Conservation (phyloP, 2,888 invertebrate genomes). For the Spisula subtruncata region DNA sequence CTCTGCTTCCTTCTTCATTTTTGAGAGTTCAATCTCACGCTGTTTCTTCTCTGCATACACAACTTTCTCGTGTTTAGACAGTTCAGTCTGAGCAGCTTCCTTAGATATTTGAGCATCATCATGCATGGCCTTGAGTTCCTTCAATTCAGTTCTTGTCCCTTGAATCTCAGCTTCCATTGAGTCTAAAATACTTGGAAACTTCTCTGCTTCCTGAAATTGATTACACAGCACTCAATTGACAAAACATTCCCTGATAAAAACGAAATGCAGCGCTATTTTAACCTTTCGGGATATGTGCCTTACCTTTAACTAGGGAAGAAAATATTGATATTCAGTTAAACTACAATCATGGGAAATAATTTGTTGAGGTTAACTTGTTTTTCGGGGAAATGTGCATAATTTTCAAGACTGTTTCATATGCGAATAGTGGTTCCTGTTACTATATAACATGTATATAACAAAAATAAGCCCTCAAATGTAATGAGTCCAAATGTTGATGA, state of each 20-base stretch:
- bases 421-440: no score
- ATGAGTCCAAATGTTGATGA: no score
- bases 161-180: slow-evolving; percentile 86
- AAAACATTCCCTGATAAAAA: neutral
- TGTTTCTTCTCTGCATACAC: slow-evolving; percentile 85
- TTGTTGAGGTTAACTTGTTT: no score
- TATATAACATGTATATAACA: no score
- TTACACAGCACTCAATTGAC: neutral
- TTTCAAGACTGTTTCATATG: no score
- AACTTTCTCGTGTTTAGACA: slow-evolving; percentile 85
- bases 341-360: no score
- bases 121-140: slow-evolving; percentile 86
- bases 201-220: slow-evolving; percentile 83
- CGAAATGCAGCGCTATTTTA: no score
- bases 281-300: no score
- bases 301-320: no score
- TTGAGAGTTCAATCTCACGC: slow-evolving; percentile 86
- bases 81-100: slow-evolving; percentile 85
- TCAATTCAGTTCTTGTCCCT: slow-evolving; percentile 81
- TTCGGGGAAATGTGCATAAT: no score
- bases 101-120: slow-evolving; percentile 86
- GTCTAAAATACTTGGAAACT: slow-evolving; percentile 86
- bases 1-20: slow-evolving; percentile 88
- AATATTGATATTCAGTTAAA: no score
- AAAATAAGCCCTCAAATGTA: no score